Conservation (phyloP, 1,140 invertebrate genomes). For the Rhyacophila brunnea region DNA sequence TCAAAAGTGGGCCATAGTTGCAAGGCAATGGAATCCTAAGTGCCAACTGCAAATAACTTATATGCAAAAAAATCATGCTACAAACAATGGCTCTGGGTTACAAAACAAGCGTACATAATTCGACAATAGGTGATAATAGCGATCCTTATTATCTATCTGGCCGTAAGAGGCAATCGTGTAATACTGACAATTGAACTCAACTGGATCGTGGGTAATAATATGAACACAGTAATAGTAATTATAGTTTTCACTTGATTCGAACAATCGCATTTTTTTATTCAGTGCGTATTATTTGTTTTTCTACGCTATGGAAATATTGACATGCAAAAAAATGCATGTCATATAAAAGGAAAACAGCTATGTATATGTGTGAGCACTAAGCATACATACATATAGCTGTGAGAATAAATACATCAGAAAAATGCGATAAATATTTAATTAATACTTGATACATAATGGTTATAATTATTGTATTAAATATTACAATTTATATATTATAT, state of each 20-base stretch:
- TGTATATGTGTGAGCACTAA: too few species aligned
- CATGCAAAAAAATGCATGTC: neutral
- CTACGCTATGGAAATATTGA: too few species aligned
- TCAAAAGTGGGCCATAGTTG: too few species aligned
- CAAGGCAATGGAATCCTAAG: neutral
- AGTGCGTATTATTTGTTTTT: too few species aligned
- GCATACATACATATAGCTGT: too few species aligned
- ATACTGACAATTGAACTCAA: conserved; percentile 25
- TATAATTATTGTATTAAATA: too few species aligned
- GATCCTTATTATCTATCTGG: conserved; percentile 31
- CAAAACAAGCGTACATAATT: conserved; percentile 31
- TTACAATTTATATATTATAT: too few species aligned
- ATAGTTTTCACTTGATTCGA: conserved; percentile 2
- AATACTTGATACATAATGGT: too few species aligned
- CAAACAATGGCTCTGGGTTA: conserved; percentile 24
- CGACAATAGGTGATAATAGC: conserved; percentile 35
- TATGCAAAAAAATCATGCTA: conserved; percentile 8
- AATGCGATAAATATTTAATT: too few species aligned
- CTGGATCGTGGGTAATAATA: conserved; percentile 31
- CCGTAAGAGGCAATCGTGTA: conserved; percentile 15
- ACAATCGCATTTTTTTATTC: conserved; percentile 8
- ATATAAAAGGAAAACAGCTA: neutral
- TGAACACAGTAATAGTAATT: too few species aligned
- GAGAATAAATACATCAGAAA: too few species aligned
- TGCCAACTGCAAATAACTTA: neutral